Evolutionary conservation across 2,797 vertebrate species (phyloP), one percentile per base, ranked within the genome.

Genomic region (Tokudaia tokunoshimensis): DNA sequence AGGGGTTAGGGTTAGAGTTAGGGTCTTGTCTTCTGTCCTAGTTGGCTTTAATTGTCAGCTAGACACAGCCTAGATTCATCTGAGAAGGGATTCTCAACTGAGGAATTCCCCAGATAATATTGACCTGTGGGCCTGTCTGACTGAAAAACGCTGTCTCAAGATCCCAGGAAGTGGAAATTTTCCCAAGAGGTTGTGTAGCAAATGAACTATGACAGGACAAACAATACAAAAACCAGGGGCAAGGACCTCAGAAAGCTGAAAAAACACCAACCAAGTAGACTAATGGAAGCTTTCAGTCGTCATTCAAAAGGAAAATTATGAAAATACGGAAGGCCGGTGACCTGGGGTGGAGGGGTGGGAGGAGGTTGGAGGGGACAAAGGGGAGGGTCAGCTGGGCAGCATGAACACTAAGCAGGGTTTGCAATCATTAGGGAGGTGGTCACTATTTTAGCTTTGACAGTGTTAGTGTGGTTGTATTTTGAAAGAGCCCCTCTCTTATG

Each of bases 381-480:
- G 12, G 9, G 1, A 1, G 4, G 41, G 10, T 10, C 61, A 34
- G 17, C 29, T 65, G 9, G 4, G 7, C 0, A 29, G 59, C 22
- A 20, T 11, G 17, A 61, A 84, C 26, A 20, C 26, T 14, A 34
- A 52, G 15, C 41, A n/a, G 9, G 4, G 2, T n/a, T 59, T 2
- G 19, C n/a, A n/a, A 31, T 44, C 37, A 2, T 31, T 44, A 37
- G 76, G 75, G 86, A 70, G 72, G 50, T 4, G 1, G 47, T 79
- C 26, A 22, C 57, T 47, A 34, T 80, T 92, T 91, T 55, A 82
- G 19, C 12, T 80, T 1, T 78, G 74, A 86, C 34, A 34, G 26
- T 70, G 34, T 57, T 6, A 31, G 6, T 17, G 26, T 61, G 55
- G 47, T 76, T 84, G 57, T 67, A 47, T 82, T 78, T 95, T 82